Evolutionary conservation across 2,797 vertebrate genomes (phyloP).

Genomic region (Smutsia temminckii): DNA sequence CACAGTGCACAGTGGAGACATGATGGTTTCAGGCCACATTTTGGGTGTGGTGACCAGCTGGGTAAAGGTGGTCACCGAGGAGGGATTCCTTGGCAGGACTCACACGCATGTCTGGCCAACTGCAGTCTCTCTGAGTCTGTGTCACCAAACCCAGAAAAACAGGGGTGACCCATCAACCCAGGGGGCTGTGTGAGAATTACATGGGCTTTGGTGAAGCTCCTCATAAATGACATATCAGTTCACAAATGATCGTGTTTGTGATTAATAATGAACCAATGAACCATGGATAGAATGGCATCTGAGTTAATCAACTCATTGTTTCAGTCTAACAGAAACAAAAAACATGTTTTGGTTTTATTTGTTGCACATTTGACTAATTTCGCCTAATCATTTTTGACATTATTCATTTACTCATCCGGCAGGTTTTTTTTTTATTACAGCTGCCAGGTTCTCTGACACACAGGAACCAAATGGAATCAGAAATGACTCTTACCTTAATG

Average conservation of each 20-base stretch:
- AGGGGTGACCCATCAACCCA: neutral
- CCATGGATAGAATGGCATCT: neutral
- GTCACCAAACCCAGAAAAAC: neutral
- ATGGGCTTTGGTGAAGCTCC: neutral
- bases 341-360: neutral
- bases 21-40: accelerated
- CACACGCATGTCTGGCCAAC: neutral
- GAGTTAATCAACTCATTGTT: neutral
- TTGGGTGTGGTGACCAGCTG: neutral
- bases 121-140: neutral
- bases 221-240: neutral
- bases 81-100: neutral
- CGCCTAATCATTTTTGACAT: neutral
- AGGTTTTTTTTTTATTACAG: neutral
- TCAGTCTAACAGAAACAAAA: neutral
- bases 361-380: neutral
- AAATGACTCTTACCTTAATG: neutral
- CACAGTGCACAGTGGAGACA: neutral
- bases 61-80: neutral
- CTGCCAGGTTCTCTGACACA: neutral
- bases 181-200: no score
- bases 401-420: neutral
- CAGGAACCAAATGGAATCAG: neutral
- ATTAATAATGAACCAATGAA: neutral
- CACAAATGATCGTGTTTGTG: neutral